Percentiles rank a stretch among this genome's conserved stretches.
Conservation (phyloP, 1,140 invertebrate genomes). For the Acromyrmex heyeri region DNA sequence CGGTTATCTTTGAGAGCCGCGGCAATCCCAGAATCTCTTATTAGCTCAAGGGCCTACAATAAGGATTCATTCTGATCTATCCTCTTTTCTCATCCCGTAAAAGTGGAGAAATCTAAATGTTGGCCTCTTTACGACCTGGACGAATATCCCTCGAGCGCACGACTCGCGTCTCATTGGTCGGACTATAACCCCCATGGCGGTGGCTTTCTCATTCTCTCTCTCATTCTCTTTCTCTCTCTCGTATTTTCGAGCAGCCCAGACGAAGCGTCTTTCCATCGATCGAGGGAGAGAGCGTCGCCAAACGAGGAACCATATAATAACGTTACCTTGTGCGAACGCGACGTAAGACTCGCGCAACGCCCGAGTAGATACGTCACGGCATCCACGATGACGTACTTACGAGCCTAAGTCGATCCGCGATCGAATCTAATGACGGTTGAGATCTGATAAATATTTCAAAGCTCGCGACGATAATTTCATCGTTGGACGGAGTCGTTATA, state of each 20-base stretch:
- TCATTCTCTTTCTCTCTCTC: neutral
- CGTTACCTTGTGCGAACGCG: constrained; percentile 45
- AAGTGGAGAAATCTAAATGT: constrained; percentile 51
- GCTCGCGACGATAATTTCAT: constrained; percentile 11
- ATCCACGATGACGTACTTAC: neutral
- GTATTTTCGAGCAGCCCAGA: constrained; percentile 57
- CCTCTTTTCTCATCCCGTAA: neutral
- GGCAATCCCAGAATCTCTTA: constrained; percentile 34
- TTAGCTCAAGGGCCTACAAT: constrained; percentile 23
- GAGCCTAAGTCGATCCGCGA: constrained; percentile 37
- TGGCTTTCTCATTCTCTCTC: constrained; percentile 30
- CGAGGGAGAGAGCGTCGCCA: constrained; percentile 48
- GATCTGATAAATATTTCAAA: constrained; percentile 40
- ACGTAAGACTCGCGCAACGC: constrained; percentile 13
- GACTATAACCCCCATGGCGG: constrained; percentile 32
- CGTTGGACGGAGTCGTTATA: neutral
- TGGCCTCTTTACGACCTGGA: constrained; percentile 33
- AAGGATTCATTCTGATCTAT: constrained; percentile 9
- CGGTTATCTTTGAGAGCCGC: neutral
- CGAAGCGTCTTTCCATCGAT: constrained; percentile 65
- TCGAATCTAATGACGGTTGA: constrained; percentile 20
- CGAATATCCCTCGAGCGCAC: constrained; percentile 49
- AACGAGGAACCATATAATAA: constrained; percentile 54
- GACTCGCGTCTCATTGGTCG: constrained; percentile 54
- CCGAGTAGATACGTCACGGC: constrained; percentile 9